Evolutionary conservation across 2,888 invertebrate species (phyloP).

Genomic region (Acanthosepion esculentum): DNA sequence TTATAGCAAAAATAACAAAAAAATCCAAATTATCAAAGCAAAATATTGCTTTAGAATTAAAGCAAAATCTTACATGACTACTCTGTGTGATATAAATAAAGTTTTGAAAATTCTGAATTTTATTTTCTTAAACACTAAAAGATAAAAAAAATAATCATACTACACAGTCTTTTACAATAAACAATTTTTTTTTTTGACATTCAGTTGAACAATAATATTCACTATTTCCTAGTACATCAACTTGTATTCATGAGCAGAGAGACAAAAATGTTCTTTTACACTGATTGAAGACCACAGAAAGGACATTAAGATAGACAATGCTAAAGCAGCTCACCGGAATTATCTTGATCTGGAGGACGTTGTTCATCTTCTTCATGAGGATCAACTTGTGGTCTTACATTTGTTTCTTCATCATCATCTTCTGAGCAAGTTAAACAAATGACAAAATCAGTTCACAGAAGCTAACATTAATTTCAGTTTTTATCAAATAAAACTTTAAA

Average conservation of each 20-base stretch:
- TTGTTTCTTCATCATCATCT: conserved; percentile 53
- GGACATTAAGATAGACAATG: neutral
- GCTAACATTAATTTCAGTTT: neutral
- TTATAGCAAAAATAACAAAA: too few relatives aligned
- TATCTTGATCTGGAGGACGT: neutral
- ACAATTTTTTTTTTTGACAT: neutral
- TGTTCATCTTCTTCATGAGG: neutral
- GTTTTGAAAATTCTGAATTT: too few relatives aligned
- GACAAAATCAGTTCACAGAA: neutral
- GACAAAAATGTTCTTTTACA: neutral
- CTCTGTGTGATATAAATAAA: too few relatives aligned
- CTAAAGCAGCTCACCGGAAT: neutral
- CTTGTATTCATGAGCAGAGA: neutral
- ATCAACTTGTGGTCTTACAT: conserved; percentile 54
- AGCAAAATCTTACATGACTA: too few relatives aligned
- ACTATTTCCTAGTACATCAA: too few relatives aligned
- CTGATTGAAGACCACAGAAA: neutral
- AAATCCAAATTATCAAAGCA: too few relatives aligned
- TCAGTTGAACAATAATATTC: neutral
- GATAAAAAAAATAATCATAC: too few relatives aligned
- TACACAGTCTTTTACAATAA: too few relatives aligned
- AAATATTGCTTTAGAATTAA: too few relatives aligned
- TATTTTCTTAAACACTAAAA: too few relatives aligned
- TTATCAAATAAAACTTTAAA: neutral
- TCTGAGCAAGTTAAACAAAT: neutral